Percentiles rank a stretch among this genome's conserved stretches.
Conservation (phyloP, 30 jellyfish, hydroid and myxozoan genomes). For the Clytia hemisphaerica region DNA sequence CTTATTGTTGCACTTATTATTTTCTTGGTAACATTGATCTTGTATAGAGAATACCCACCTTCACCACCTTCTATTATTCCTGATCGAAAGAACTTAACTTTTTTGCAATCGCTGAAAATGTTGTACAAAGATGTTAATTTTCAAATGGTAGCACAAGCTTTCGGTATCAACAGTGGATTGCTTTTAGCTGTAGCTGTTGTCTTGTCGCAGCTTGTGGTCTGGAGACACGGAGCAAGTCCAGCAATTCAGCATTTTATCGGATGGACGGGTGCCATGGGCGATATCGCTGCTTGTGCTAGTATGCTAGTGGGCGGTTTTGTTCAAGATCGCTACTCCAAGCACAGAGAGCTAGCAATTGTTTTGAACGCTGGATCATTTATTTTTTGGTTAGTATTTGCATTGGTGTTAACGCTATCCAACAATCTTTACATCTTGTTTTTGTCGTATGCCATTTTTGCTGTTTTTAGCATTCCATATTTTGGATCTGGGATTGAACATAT, state of each 20-base stretch:
- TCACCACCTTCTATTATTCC: conserved; percentile 53
- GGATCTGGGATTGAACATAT: conserved; percentile 57
- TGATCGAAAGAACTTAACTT: not conserved
- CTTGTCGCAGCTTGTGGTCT: conserved; percentile 42
- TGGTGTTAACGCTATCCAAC: conserved; percentile 7
- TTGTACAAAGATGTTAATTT: conserved; percentile 33
- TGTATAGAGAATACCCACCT: conserved; percentile 45
- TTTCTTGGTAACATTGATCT: conserved; percentile 27
- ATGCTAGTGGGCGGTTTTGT: conserved; percentile 43
- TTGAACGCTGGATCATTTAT: conserved; percentile 30
- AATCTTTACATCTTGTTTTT: conserved; percentile 25
- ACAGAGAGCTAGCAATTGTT: conserved; percentile 39
- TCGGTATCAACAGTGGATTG: conserved; percentile 49
- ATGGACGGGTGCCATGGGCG: conserved; percentile 47
- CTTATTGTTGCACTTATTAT: conserved; percentile 31
- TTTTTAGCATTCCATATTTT: conserved; percentile 51
- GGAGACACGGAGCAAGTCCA: no score
- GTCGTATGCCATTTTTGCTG: conserved; percentile 27
- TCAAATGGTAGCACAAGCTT: conserved; percentile 42
- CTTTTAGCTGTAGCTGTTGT: conserved; percentile 33
- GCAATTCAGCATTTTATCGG: no score
- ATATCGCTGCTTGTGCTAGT: conserved; percentile 42
- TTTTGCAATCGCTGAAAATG: conserved; percentile 21
- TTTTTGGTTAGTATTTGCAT: conserved; percentile 23
- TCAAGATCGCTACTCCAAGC: conserved; percentile 37